Evolutionary conservation across 1,140 invertebrate genomes (phyloP).

Genomic region (Drosophila kanapiae): DNA sequence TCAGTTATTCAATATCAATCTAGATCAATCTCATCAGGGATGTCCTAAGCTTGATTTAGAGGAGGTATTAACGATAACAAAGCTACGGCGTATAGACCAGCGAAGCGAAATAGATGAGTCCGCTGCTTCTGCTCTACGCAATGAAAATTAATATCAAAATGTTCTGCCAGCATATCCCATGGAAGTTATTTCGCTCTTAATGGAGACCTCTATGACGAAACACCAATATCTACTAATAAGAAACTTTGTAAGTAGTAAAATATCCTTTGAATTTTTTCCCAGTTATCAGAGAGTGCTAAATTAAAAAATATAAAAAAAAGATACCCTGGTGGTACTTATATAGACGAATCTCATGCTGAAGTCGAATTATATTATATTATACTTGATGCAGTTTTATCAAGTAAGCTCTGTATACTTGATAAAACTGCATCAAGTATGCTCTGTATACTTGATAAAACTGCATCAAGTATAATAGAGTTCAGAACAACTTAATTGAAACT

Average conservation of each 20-base stretch:
- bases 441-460: background rate
- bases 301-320: background rate
- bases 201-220: background rate
- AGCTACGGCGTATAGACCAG: background rate
- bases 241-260: conserved; percentile 10
- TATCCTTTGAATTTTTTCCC: conserved; percentile 7
- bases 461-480: conserved; percentile 6
- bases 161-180: background rate
- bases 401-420: no score
- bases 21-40: background rate
- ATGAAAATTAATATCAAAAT: background rate
- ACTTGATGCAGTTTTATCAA: no score
- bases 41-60: no score
- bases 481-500: background rate
- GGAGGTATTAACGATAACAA: no score
- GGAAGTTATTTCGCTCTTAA: conserved; percentile 1
- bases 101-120: background rate
- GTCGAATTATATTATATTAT: conserved; percentile 4
- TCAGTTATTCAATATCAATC: no score
- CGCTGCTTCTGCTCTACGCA: background rate
- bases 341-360: background rate
- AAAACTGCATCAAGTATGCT: no score
- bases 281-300: background rate
- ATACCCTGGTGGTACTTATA: conserved; percentile 3
- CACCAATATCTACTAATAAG: conserved; percentile 4